A percentile compares a stretch with the other conserved stretches of the same genome.
These are phyloP conservation scores for Zosterops borbonicus DNA, from an alignment of 2,113 vertebrate species.

Conservation along the genomic window DNA sequence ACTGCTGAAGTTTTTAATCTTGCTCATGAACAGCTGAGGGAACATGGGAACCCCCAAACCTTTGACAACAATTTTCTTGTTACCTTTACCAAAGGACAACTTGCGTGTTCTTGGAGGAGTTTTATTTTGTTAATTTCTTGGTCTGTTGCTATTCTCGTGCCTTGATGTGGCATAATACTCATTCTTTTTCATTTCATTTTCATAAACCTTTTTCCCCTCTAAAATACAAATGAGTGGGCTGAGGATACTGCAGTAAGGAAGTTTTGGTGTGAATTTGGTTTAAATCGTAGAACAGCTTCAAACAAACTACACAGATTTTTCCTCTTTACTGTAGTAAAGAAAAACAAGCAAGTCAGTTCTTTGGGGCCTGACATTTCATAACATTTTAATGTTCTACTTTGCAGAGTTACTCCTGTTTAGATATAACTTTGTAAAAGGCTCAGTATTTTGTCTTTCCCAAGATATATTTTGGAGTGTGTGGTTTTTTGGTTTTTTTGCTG, in stretches of 20 bases:
- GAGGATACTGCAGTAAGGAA: background rate
- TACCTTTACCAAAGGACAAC: background rate
- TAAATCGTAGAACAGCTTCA: background rate
- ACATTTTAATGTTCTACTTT: background rate
- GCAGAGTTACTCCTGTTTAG: background rate
- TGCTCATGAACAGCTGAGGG: background rate
- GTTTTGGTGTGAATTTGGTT: background rate
- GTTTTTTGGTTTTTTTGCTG: background rate
- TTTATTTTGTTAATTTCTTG: background rate
- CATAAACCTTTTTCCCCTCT: background rate
- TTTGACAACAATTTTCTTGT: background rate
- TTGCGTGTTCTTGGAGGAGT: background rate
- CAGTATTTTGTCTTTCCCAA: background rate
- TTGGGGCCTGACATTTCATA: background rate
- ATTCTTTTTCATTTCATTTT: background rate
- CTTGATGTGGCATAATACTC: background rate
- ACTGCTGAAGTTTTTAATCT: background rate
- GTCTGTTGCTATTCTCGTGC: background rate
- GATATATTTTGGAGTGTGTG: background rate
- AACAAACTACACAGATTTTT: background rate
- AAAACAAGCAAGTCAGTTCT: background rate
- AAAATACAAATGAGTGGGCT: background rate
- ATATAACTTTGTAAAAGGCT: background rate
- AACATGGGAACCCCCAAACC: background rate
- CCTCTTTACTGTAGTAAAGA: background rate